phyloP scores from a whole-genome alignment of 2,888 invertebrate species.

The Dryomyza anilis region DNA sequence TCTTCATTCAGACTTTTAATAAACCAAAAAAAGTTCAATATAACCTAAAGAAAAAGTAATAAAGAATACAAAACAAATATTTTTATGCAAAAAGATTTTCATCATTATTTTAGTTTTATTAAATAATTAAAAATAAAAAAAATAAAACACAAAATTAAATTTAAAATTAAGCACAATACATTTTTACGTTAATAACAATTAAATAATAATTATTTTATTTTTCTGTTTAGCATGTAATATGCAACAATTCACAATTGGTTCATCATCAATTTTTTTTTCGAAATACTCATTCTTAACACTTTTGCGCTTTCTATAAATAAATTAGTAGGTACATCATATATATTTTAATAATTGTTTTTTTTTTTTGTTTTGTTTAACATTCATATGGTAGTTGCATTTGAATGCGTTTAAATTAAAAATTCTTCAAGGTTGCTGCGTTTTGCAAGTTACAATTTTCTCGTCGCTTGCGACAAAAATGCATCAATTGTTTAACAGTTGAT shows the following conservation, averaged over 20 bases:
- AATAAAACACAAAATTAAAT: constrained; percentile 21
- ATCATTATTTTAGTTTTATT: constrained; percentile 14
- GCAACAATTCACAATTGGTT: not conserved
- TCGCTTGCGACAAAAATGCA: too few relatives aligned
- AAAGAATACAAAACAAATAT: constrained; percentile 5
- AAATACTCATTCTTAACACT: too few relatives aligned
- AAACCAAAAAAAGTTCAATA: too few relatives aligned
- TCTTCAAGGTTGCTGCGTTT: too few relatives aligned
- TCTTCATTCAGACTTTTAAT: too few relatives aligned
- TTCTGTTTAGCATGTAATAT: not conserved
- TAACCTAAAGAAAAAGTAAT: not conserved
- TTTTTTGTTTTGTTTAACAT: constrained; percentile 15
- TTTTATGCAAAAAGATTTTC: not conserved
- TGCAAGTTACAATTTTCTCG: too few relatives aligned
- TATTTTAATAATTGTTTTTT: constrained; percentile 21
- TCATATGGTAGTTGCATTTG: constrained; percentile 28
- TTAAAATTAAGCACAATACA: constrained; percentile 3
- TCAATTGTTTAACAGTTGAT: too few relatives aligned
- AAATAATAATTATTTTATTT: constrained; percentile 6
- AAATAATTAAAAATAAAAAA: constrained; percentile 9
- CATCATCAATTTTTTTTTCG: constrained; percentile 17
- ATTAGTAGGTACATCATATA: too few relatives aligned
- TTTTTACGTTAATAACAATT: constrained; percentile 24
- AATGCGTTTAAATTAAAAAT: not conserved
- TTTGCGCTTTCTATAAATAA: constrained; percentile 24